Percentiles rank a stretch among this genome's conserved stretches.
Conservation (phyloP, 2,113 vertebrate species). For the Daubentonia madagascariensis region DNA sequence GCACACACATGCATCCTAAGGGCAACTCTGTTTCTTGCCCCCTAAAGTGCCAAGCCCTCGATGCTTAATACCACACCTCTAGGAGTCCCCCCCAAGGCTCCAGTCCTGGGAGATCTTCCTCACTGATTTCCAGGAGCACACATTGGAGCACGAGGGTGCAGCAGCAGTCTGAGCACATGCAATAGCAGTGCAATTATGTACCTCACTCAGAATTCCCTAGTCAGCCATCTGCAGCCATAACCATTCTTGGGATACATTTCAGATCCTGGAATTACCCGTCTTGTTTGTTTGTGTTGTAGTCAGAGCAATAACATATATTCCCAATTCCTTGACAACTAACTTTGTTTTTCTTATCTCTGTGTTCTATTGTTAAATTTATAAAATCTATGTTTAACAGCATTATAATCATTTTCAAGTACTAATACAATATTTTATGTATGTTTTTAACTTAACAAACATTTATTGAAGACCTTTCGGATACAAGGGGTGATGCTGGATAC, state of each 20-base stretch:
- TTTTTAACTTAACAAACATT: not conserved
- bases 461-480: not conserved
- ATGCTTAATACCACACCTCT: not conserved
- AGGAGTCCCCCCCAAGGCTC: not conserved
- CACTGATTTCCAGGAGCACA: rapidly evolving
- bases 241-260: not conserved
- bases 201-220: not conserved
- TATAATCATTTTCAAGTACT: not conserved
- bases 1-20: not conserved
- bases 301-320: not conserved
- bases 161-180: not conserved
- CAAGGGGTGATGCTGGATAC: not conserved
- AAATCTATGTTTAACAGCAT: not conserved
- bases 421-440: not conserved
- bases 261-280: not conserved
- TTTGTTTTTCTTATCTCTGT: conserved; percentile 24
- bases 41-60: not conserved
- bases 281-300: not conserved
- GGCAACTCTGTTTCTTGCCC: not conserved
- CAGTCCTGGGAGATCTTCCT: not conserved
- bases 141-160: not conserved
- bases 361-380: not conserved
- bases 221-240: not conserved
- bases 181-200: too few relatives aligned
- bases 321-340: not conserved